phyloP scores from a whole-genome alignment of 2,113 vertebrate species.

The Todiramphus saurophagus region DNA sequence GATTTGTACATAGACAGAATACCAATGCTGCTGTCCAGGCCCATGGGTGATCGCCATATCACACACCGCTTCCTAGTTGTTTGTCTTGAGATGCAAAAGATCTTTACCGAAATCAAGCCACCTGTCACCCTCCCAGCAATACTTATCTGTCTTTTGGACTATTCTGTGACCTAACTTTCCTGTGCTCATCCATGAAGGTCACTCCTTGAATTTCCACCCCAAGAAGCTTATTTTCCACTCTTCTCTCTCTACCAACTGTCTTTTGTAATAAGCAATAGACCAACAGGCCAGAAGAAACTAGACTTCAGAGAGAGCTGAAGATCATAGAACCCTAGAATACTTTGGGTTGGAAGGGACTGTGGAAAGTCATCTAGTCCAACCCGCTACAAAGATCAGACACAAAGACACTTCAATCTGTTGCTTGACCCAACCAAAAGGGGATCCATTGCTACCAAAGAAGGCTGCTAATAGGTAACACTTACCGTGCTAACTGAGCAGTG shows the following conservation, averaged over 20 bases:
- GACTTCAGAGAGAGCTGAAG: not conserved
- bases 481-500: slow-evolving; percentile 18
- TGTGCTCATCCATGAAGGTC: not conserved
- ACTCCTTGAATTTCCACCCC: not conserved
- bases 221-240: not conserved
- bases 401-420: not conserved
- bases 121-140: fast-evolving
- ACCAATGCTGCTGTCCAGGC: not conserved
- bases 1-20: not conserved
- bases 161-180: fast-evolving
- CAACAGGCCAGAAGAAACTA: not conserved
- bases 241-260: not conserved
- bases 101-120: fast-evolving
- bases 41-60: not conserved
- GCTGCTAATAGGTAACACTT: not conserved
- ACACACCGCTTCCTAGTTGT: fast-evolving
- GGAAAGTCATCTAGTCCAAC: not conserved
- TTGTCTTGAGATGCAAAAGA: not conserved
- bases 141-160: not conserved
- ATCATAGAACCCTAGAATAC: not conserved
- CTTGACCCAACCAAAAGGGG: not conserved
- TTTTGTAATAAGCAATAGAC: not conserved
- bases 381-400: not conserved
- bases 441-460: not conserved
- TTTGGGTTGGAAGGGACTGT: not conserved